Evolutionary conservation across 1,140 invertebrate genomes (phyloP).

Genomic region (Battus philenor): DNA sequence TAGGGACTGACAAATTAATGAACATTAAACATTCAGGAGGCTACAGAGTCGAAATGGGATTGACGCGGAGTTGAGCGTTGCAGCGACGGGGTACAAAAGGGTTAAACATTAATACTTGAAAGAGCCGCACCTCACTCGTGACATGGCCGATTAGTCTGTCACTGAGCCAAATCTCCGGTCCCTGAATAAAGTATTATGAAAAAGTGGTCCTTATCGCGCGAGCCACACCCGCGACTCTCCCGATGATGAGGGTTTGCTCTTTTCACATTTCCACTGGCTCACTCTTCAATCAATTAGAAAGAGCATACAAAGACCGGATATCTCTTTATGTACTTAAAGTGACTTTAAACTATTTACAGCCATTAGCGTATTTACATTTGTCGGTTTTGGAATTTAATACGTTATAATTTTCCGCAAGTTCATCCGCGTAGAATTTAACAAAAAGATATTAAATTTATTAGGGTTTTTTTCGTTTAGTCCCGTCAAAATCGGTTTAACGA

Average conservation of each 20-base stretch:
- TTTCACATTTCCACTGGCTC: constrained; percentile 28
- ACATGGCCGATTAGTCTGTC: constrained; percentile 67
- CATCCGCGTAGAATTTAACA: background rate
- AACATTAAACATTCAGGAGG: constrained; percentile 65
- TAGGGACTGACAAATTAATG: constrained; percentile 65
- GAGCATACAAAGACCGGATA: too few species aligned
- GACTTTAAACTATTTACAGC: background rate
- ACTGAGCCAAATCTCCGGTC: constrained; percentile 62
- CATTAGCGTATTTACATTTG: background rate
- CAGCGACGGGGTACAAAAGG: constrained; percentile 52
- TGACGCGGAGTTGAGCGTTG: constrained; percentile 59
- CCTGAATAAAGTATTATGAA: constrained; percentile 74
- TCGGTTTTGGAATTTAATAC: background rate
- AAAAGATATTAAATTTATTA: background rate
- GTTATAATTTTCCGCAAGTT: background rate
- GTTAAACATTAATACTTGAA: constrained; percentile 72
- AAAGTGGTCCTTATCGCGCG: constrained; percentile 67
- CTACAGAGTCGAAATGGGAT: constrained; percentile 47
- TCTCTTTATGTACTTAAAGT: too few species aligned
- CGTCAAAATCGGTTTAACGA: too few species aligned
- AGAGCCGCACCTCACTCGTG: constrained; percentile 53
- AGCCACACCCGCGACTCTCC: constrained; percentile 29
- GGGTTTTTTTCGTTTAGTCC: too few species aligned
- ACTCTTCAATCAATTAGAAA: constrained; percentile 17
- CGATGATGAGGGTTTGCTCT: constrained; percentile 59